Conservation (phyloP, 2,113 vertebrate species). For the Ophiodon elongatus region DNA sequence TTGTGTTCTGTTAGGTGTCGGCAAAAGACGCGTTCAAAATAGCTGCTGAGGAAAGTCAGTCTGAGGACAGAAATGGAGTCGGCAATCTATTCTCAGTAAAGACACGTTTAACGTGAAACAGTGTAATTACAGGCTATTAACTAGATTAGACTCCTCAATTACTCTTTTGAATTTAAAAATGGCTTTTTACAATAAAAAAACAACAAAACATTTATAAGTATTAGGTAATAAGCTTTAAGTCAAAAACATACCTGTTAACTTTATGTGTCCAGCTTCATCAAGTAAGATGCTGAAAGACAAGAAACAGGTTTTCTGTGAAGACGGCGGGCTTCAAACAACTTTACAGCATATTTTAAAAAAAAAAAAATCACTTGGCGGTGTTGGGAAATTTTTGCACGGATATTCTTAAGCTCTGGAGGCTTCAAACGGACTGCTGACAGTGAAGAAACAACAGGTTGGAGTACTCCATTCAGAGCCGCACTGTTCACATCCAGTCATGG, state of each 20-base stretch:
- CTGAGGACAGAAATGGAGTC: background rate
- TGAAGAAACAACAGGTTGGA: background rate
- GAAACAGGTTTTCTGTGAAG: conserved; percentile 53
- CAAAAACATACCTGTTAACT: conserved; percentile 93
- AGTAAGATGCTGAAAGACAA: conserved; percentile 99
- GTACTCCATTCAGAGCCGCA: background rate
- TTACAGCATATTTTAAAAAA: background rate
- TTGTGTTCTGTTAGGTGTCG: background rate
- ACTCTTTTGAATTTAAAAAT: background rate
- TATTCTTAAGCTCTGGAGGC: background rate
- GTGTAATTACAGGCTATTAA: background rate
- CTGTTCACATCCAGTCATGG: background rate
- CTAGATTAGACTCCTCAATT: background rate
- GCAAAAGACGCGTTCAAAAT: background rate
- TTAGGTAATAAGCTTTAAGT: background rate
- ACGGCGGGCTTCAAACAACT: conserved; percentile 18
- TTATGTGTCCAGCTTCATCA: conserved; percentile 99
- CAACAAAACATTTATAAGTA: background rate
- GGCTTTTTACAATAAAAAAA: background rate
- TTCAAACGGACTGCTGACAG: background rate
- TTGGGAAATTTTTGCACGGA: background rate
- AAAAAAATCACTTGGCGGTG: background rate
- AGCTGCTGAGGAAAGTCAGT: conserved; percentile 1
- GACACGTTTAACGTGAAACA: background rate
- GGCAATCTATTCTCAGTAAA: background rate